A percentile compares a stretch with the other conserved stretches of the same genome.
These are phyloP conservation scores for Charina bottae DNA, from an alignment of 2,113 vertebrate species.

Conservation along the genomic window DNA sequence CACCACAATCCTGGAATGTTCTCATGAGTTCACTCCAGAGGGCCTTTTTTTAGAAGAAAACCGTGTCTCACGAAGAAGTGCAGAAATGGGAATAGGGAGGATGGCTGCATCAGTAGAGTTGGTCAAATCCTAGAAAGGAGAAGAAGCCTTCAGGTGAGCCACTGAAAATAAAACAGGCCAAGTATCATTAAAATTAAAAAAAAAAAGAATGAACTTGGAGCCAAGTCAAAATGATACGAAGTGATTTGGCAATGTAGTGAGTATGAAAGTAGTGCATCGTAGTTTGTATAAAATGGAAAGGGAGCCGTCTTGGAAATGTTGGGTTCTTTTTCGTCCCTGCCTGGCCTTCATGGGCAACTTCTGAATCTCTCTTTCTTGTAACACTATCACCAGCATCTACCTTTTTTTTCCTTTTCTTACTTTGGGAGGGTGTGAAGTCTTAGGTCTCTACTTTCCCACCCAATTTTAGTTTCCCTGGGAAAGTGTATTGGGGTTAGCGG, in stretches of 20 bases:
- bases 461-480: slow-evolving; percentile 12
- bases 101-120: not conserved
- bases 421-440: not conserved
- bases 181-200: slow-evolving; percentile 7
- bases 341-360: slow-evolving; percentile 40
- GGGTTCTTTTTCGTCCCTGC: slow-evolving; percentile 39
- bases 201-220: slow-evolving; percentile 15
- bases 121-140: slow-evolving; percentile 21
- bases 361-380: slow-evolving; percentile 44
- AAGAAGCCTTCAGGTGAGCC: slow-evolving; percentile 8
- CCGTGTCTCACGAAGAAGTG: not conserved
- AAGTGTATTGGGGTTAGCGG: not conserved
- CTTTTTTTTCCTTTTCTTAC: slow-evolving; percentile 25
- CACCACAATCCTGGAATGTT: not conserved
- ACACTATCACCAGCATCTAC: slow-evolving; percentile 24
- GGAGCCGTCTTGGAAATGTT: slow-evolving; percentile 34
- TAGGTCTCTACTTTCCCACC: slow-evolving; percentile 36
- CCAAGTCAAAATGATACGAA: slow-evolving; percentile 31
- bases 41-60: not conserved
- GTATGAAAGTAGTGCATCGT: slow-evolving; percentile 16
- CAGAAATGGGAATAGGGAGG: not conserved
- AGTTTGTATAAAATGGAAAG: slow-evolving; percentile 33
- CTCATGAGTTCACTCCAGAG: not conserved
- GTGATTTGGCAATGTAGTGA: slow-evolving; percentile 40
- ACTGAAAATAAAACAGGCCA: slow-evolving; percentile 9